Conservation (phyloP, 2,797 vertebrate genomes). For the Sebastes kiyomatsui region DNA sequence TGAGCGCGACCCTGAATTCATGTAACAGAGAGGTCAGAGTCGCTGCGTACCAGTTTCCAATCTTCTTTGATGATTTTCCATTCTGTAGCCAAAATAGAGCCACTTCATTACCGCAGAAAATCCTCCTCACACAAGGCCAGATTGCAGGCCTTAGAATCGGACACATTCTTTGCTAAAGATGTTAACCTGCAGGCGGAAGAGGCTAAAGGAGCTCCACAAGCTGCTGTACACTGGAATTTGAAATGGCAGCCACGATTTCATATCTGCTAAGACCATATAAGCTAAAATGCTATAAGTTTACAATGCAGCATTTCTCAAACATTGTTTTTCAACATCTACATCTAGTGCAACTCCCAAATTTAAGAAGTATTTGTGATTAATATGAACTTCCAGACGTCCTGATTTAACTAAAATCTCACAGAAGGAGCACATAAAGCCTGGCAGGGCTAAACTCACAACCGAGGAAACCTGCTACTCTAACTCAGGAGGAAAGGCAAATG, state of each 20-base stretch:
- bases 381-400: slow-evolving; percentile 22
- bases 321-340: neutral
- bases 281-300: neutral
- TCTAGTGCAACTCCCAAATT: neutral
- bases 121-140: neutral
- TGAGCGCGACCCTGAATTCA: slow-evolving; percentile 28
- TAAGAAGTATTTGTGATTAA: neutral
- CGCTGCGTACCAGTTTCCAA: neutral
- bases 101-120: slow-evolving; percentile 25
- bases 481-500: slow-evolving; percentile 29
- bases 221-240: neutral
- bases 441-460: slow-evolving; percentile 12
- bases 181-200: neutral
- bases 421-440: slow-evolving; percentile 10
- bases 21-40: slow-evolving; percentile 46
- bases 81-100: slow-evolving; percentile 15
- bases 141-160: neutral
- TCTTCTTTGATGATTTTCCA: slow-evolving; percentile 24
- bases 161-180: neutral
- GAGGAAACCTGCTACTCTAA: slow-evolving; percentile 17
- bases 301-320: neutral
- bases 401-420: slow-evolving; percentile 21
- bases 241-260: slow-evolving; percentile 6
- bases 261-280: neutral
- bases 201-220: neutral